phyloP scores from a whole-genome alignment of 30 jellyfish, hydroid and myxozoan species.

The Sanderia malayensis region DNA sequence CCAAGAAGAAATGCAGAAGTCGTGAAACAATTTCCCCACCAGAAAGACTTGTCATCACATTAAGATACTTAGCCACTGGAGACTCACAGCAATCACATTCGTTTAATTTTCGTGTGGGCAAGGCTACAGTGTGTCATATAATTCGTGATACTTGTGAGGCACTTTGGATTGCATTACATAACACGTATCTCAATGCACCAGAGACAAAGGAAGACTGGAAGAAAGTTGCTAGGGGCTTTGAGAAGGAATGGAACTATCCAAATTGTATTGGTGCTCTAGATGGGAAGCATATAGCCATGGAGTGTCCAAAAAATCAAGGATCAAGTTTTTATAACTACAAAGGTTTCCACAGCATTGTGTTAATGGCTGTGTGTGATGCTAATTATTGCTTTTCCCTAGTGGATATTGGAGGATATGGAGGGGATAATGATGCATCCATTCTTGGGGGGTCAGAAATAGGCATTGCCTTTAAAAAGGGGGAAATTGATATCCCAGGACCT shows the following conservation, averaged over 20 bases:
- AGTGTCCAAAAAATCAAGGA: conserved; percentile 26
- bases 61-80: conserved; percentile 43
- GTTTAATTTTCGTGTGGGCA: conserved; percentile 36
- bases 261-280: conserved; percentile 46
- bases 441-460: conserved; percentile 16
- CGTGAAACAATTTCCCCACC: conserved; percentile 17
- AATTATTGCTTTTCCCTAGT: conserved; percentile 29
- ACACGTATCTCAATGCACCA: conserved; percentile 28
- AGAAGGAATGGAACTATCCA: conserved; percentile 32
- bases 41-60: conserved; percentile 45
- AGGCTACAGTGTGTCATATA: conserved; percentile 25
- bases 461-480: conserved; percentile 18
- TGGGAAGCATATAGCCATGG: conserved; percentile 58
- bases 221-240: conserved; percentile 19
- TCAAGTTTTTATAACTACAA: conserved; percentile 40
- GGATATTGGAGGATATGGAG: conserved; percentile 32
- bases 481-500: neutral
- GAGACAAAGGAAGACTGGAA: conserved; percentile 36
- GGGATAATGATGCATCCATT: conserved; percentile 29
- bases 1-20: conserved; percentile 41
- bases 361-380: conserved; percentile 54
- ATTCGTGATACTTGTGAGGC: conserved; percentile 38
- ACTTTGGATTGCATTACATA: conserved; percentile 23
- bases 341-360: conserved; percentile 25
- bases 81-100: conserved; percentile 44